Conservation (phyloP, 2,113 vertebrate genomes). For the Dromas ardeola region DNA sequence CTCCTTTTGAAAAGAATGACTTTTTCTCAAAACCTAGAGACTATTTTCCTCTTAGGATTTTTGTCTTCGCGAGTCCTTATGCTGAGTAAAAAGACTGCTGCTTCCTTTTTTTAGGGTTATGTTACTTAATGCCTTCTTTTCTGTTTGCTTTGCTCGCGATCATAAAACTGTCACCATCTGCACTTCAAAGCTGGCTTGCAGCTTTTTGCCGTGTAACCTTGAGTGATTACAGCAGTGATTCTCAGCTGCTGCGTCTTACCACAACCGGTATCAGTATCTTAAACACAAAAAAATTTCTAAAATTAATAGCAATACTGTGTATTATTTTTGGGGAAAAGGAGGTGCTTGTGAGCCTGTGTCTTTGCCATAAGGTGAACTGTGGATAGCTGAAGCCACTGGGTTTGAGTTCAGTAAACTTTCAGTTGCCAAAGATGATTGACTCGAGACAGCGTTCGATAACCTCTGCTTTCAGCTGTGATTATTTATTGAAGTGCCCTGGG, state of each 20-base stretch:
- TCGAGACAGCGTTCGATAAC: not conserved
- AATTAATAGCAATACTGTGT: fast-evolving
- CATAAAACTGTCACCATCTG: conserved; percentile 10
- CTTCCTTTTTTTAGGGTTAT: not conserved
- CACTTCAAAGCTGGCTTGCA: not conserved
- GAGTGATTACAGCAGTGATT: not conserved
- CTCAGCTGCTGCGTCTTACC: not conserved
- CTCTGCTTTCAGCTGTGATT: not conserved
- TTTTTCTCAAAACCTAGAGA: not conserved
- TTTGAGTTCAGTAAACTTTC: not conserved
- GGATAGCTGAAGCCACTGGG: not conserved
- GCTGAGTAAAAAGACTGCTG: not conserved
- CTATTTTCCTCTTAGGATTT: not conserved
- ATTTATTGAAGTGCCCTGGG: not conserved
- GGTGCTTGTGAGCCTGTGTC: fast-evolving
- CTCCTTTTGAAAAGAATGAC: fast-evolving
- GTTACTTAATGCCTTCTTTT: not conserved
- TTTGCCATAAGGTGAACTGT: not conserved
- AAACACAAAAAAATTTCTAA: not conserved
- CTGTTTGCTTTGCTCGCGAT: not conserved
- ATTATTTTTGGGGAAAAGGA: not conserved
- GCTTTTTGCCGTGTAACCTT: not conserved
- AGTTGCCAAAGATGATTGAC: not conserved
- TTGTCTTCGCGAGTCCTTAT: not conserved
- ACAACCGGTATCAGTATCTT: fast-evolving